Conservation (phyloP, 2,113 vertebrate species). For the Oncorhynchus gorbuscha region DNA sequence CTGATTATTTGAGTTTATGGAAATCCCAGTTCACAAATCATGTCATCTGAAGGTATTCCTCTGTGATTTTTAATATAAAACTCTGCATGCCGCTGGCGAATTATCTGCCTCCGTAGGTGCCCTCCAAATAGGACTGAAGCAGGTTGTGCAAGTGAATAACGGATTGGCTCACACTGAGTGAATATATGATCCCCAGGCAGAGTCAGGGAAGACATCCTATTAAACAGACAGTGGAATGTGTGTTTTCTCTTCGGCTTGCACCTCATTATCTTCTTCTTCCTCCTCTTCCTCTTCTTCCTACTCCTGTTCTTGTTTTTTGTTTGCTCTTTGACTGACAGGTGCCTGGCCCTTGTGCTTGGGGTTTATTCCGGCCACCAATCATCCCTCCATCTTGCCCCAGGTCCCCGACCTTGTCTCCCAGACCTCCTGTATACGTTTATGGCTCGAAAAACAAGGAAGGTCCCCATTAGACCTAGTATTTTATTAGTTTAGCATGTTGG, state of each 20-base stretch:
- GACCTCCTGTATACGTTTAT: conserved; percentile 36
- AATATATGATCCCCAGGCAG: conserved; percentile 45
- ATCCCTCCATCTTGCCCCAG: conserved; percentile 41
- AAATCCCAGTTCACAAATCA: background rate
- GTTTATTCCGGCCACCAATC: conserved; percentile 49
- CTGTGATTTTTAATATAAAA: conserved; percentile 27
- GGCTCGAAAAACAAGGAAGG: background rate
- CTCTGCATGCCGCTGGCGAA: conserved; percentile 28
- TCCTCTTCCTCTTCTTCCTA: background rate
- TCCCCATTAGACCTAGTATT: background rate
- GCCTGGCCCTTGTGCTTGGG: conserved; percentile 27
- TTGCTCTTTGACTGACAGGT: conserved; percentile 37
- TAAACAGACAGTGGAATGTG: conserved; percentile 49
- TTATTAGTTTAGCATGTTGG: background rate
- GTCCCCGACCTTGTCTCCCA: conserved; percentile 42
- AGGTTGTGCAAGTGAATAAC: conserved; percentile 44
- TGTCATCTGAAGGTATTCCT: conserved; percentile 2
- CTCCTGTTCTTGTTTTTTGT: background rate
- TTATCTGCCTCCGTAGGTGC: conserved; percentile 40
- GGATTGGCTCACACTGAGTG: conserved; percentile 32
- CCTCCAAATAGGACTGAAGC: conserved; percentile 36
- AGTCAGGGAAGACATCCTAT: conserved; percentile 43
- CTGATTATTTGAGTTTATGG: background rate
- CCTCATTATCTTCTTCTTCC: background rate
- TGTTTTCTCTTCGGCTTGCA: conserved; percentile 13